Evolutionary conservation across 2,113 vertebrate species (phyloP).

Genomic region (Tychaedon coryphoeus): DNA sequence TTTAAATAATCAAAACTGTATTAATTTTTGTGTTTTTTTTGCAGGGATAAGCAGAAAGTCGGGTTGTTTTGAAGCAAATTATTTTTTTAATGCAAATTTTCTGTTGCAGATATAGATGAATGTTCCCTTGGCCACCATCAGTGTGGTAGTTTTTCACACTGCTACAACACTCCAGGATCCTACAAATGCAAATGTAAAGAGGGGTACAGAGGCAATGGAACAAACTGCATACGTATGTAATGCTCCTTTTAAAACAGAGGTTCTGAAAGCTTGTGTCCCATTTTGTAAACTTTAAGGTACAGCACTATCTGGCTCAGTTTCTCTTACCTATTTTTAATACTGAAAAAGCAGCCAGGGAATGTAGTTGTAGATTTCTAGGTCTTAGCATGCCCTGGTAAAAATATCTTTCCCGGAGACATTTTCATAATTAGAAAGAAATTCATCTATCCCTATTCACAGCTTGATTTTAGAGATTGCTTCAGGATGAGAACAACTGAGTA

Average conservation of each 20-base stretch:
- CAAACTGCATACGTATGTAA: constrained; percentile 87
- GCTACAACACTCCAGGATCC: constrained; percentile 90
- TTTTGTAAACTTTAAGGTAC: neutral
- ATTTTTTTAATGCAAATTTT: constrained; percentile 6
- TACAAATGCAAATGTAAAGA: constrained; percentile 95
- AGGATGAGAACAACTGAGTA: neutral
- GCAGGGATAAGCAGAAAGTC: neutral
- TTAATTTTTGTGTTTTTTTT: neutral
- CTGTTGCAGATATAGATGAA: constrained; percentile 88
- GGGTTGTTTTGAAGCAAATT: neutral
- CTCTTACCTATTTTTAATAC: constrained; percentile 19
- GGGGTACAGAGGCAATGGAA: constrained; percentile 85
- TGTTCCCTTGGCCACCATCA: constrained; percentile 83
- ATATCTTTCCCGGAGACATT: constrained; percentile 29
- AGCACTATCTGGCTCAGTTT: neutral
- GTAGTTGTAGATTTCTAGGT: neutral
- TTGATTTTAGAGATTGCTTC: constrained; percentile 15
- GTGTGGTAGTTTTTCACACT: constrained; percentile 83
- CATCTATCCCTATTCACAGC: neutral
- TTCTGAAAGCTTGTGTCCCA: neutral
- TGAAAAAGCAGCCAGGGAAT: neutral
- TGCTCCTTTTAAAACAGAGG: neutral
- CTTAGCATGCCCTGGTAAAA: neutral
- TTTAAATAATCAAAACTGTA: neutral
- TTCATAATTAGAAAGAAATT: constrained; percentile 49